Percentiles rank a stretch among this genome's conserved stretches.
Evolutionary conservation across 2,113 vertebrate species (phyloP).

Genomic region (Heliornis fulica): DNA sequence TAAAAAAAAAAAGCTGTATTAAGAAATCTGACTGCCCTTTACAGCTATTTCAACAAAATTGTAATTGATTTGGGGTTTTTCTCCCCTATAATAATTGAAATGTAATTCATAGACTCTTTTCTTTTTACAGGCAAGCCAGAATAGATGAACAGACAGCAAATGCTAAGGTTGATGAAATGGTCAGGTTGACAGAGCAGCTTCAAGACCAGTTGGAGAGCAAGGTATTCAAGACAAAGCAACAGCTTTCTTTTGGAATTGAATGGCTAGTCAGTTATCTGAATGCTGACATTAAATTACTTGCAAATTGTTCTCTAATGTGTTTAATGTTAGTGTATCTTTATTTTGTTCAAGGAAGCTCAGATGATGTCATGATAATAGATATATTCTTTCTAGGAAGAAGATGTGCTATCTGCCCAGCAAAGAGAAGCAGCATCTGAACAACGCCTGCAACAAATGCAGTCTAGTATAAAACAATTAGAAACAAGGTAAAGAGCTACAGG

Average conservation of each 20-base stretch:
- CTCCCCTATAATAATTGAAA: background rate
- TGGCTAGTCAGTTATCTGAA: background rate
- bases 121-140: conserved; percentile 80
- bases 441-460: conserved; percentile 82
- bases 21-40: background rate
- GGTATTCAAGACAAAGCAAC: conserved; percentile 66
- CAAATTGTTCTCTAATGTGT: background rate
- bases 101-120: background rate
- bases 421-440: conserved; percentile 85
- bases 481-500: conserved; percentile 74
- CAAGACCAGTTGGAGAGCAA: conserved; percentile 82
- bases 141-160: conserved; percentile 79
- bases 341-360: background rate
- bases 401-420: conserved; percentile 74
- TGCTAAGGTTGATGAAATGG: conserved; percentile 85
- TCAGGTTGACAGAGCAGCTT: conserved; percentile 75
- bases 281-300: background rate
- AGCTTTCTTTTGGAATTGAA: background rate
- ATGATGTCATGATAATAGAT: background rate
- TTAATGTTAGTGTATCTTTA: background rate
- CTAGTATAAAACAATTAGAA: conserved; percentile 82
- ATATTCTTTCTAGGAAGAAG: conserved; percentile 80
- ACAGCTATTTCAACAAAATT: background rate
- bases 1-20: background rate
- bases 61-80: background rate